Evolutionary conservation across 2,888 invertebrate genomes (phyloP), one percentile per base, ranked within the genome.

Genomic region (Cybosia mesomella): DNA sequence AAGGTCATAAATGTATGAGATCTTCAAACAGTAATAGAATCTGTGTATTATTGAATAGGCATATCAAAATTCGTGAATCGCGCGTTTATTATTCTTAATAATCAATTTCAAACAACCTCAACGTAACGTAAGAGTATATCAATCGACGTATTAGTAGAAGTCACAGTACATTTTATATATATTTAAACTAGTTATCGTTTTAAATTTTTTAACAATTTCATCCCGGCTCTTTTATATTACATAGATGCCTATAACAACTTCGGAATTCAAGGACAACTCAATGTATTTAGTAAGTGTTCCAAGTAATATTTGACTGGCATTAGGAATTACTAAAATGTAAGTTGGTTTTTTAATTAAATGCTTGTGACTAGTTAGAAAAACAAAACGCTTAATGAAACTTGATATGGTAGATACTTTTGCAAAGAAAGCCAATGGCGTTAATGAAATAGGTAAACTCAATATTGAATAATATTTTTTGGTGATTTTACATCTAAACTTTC

Each of bases 111-210:
- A 32, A 54, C 7, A 15, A n/a, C 22, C 49, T 63, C n/a, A 58
- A 58, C 28, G 39, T n/a, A 22, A 15, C 2, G 13, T n/a, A 53
- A 59, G 24, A 18, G 15, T 15, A 0, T 49, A 21, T 10, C 61
- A 49, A 28, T 39, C 21, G 39, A 58, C 61, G 22, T 36, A 77
- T 77, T 73, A 77, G 76, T 69, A 76, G 73, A 72, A 69, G 72
- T 63, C 76, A 78, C 61, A 75, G 64, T 71, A 74, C 61, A 58
- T 70, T 75, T 82, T 76, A 71, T 81, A 34, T 80, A 81, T 79
- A 82, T 78, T 80, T 82, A 80, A 71, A 76, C 85, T 83, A 85
- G 79, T 82, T 85, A 80, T 84, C 76, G 63, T 72, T 76, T 55
- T 24, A 28, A 28, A 32, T n/a, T 22, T 70, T 77, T 83, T 79